phyloP scores from a whole-genome alignment of 1,140 invertebrate genomes.

The Asobara japonica region DNA sequence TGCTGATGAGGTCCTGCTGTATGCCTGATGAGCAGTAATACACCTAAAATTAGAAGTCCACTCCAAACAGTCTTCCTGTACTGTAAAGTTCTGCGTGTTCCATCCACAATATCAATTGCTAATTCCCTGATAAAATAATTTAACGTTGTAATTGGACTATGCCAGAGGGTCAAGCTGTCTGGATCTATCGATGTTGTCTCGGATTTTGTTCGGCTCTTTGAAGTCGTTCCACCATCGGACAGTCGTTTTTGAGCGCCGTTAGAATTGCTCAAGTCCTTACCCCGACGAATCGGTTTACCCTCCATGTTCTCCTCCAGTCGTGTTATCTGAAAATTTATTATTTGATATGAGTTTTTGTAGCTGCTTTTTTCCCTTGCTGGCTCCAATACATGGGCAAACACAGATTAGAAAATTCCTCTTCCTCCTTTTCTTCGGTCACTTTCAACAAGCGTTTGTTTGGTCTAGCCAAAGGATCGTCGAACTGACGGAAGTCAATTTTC shows the following conservation, averaged over 20 bases:
- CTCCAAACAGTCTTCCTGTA: slow-evolving; percentile 58
- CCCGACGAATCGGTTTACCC: slow-evolving; percentile 53
- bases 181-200: slow-evolving; percentile 61
- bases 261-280: slow-evolving; percentile 52
- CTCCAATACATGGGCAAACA: too few relatives aligned
- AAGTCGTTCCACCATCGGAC: slow-evolving; percentile 35
- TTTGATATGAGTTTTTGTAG: too few relatives aligned
- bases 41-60: slow-evolving; percentile 58
- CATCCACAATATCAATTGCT: slow-evolving; percentile 69
- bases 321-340: slow-evolving; percentile 50
- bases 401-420: too few relatives aligned
- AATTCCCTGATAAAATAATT: slow-evolving; percentile 87
- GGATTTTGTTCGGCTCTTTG: slow-evolving; percentile 39
- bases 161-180: slow-evolving; percentile 85
- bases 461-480: too few relatives aligned
- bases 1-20: slow-evolving; percentile 71
- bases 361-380: too few relatives aligned
- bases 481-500: too few relatives aligned
- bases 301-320: slow-evolving; percentile 53
- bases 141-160: slow-evolving; percentile 82
- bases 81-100: slow-evolving; percentile 66
- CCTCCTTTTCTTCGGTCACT: too few relatives aligned
- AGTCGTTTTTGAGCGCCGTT: slow-evolving; percentile 55
- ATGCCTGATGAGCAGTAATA: slow-evolving; percentile 63
- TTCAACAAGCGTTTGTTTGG: too few relatives aligned